Evolutionary conservation across 1,140 invertebrate genomes (phyloP).

Genomic region (Stratiolaelaps scimitus): DNA sequence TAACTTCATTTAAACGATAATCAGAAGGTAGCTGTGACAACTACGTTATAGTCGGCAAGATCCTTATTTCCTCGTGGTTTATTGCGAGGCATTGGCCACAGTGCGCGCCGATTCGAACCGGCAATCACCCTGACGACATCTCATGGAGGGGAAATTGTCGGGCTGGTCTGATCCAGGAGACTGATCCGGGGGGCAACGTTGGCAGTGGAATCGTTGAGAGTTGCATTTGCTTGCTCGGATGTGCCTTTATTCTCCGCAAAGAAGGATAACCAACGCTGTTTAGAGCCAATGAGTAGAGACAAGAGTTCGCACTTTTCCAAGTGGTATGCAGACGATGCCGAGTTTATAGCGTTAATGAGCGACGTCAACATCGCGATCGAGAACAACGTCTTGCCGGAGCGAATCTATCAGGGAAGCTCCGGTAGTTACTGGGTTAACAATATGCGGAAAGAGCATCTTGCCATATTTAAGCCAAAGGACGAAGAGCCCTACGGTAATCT

Average conservation of each 20-base stretch:
- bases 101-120: too few relatives aligned
- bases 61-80: too few relatives aligned
- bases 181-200: too few relatives aligned
- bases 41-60: too few relatives aligned
- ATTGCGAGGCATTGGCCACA: too few relatives aligned
- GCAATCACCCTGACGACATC: too few relatives aligned
- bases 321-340: not conserved
- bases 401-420: constrained; percentile 91
- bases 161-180: too few relatives aligned
- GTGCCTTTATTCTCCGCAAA: not conserved
- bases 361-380: constrained; percentile 9
- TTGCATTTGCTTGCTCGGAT: too few relatives aligned
- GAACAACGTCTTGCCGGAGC: constrained; percentile 52
- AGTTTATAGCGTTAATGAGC: constrained; percentile 9
- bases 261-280: not conserved
- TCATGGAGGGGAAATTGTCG: too few relatives aligned
- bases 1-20: too few relatives aligned
- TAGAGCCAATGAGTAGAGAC: constrained; percentile 8
- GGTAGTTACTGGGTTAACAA: constrained; percentile 99
- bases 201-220: too few relatives aligned
- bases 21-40: too few relatives aligned
- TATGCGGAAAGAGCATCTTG: constrained; percentile 59
- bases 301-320: not conserved
- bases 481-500: constrained; percentile 86
- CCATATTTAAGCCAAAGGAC: constrained; percentile 97